Base-by-base conservation (phyloP, 2,888 invertebrate species). In the Andrena bicolor region DNA sequence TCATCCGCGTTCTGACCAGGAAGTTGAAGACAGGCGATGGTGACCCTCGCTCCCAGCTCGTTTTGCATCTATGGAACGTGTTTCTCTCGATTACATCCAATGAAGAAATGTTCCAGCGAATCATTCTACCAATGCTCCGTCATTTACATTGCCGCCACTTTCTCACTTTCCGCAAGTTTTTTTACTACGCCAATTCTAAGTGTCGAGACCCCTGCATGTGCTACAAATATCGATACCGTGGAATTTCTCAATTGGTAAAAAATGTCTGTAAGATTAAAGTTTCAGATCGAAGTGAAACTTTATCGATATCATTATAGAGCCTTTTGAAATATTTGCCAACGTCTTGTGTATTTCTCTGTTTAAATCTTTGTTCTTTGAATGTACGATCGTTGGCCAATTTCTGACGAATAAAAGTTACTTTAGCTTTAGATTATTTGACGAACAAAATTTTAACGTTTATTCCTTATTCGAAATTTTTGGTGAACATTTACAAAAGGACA, bases 31-130 rank as follows among this genome's bases (percentile, higher is more conserved):
- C 94, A 94, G 23, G 94, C 91, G 0, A 92, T 92, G n/a, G 93
- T 93, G 20, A 94, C 93, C 66, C 94, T 93, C 63, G 93, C 93
- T 2, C 94, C 94, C 30, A 94, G 88, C 79, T 94, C 94, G 83
- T 93, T 92, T 80, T 93, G 92, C 72, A 94, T 92, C 94, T 94
- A 88, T 26, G 84, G 64, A 85, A 80, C 71, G 74, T 16, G 56
- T 60, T 77, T 76, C 28, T 56, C 49, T 23, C 10, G 20, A 23
- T 76, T 53, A 61, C 26, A 26, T 26, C 64, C 20, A 26, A 65
- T 28, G 41, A 20, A 51, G 23, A 8, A 0, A 10, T n/a, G 8
- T 1, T 61, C 4, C 13, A 8, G 28, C 8, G 20, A 16, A 16
- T 41, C 41, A 32, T 28, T 58, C 41, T 51, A 70, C 60, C 28